phyloP scores from a whole-genome alignment of 2,797 vertebrate species.

The Chloroceryle inda region DNA sequence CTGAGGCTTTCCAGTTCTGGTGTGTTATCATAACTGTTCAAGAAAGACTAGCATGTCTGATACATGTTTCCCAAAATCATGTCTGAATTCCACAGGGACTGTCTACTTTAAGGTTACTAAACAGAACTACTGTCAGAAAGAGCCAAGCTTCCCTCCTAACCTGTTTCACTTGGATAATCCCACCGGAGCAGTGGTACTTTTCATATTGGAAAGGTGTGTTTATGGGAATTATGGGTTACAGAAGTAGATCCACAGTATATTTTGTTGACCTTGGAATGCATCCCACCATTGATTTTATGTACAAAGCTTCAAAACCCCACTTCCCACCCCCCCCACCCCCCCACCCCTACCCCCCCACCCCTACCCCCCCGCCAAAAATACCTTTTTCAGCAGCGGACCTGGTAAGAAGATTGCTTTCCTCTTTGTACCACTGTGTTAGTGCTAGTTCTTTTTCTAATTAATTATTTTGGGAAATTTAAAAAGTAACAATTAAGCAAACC shows the following conservation, averaged over 20 bases:
- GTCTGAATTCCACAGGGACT: background rate
- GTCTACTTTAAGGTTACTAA: background rate
- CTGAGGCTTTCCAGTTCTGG: background rate
- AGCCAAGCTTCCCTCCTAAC: background rate
- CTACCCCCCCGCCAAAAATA: no score
- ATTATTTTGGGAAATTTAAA: background rate
- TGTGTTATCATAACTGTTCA: background rate
- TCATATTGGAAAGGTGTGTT: accelerated
- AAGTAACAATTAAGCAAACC: background rate
- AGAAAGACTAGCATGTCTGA: background rate
- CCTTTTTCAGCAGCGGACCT: background rate
- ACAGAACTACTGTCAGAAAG: background rate
- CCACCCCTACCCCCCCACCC: no score
- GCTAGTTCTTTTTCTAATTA: background rate
- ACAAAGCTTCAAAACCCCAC: background rate
- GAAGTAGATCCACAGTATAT: background rate
- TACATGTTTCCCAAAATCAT: background rate
- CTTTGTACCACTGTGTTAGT: background rate
- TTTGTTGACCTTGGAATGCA: constrained; percentile 37
- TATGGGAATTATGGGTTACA: background rate
- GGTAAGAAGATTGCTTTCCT: background rate
- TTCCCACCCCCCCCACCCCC: background rate
- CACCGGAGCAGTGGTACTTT: background rate
- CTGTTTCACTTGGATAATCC: background rate
- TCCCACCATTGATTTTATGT: constrained; percentile 21